Base-by-base conservation (phyloP, 2,888 invertebrate genomes). In the Chrysolina americana region DNA sequence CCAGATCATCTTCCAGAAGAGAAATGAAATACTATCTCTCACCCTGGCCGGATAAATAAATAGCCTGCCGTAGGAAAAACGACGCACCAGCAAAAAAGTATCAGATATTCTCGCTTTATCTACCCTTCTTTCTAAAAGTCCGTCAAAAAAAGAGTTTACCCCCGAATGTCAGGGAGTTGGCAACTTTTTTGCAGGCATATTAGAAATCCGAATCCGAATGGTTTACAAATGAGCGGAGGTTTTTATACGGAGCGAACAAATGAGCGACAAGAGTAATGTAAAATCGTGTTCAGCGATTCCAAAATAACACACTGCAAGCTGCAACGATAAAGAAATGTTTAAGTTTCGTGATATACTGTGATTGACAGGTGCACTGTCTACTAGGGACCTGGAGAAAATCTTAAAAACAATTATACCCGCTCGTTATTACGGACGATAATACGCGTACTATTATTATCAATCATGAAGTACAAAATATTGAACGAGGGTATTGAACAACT, bases 61-160 rank as follows among this genome's bases (percentile, higher is more conserved):
- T 47, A 65, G 36, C 59, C 48, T 36, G 13, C 53, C 53, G 41
- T 64, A 41, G 36, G 44, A 66, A 71, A 66, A 71, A 59, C 53
- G 17, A 5, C 41, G 41, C 65, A 56, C 19, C 56, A 8, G 50
- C 71, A 59, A 71, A 71, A 71, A 66, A 59, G 28, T 65, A 41
- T 56, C 47, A 11, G 56, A 71, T 65, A 70, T 65, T 65, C 59
- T 71, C 65, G 41, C 41, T 71, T 71, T 59, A 65, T 71, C 71
- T 65, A 65, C 71, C 65, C 59, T 65, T 65, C 71, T 47, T 71
- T 65, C 71, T 59, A 65, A 56, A 71, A 65, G 71, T 56, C 59
- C 48, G 47, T 59, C 17, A 56, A 65, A 70, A 36, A 50, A 65
- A 64, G 41, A 71, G 19, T 71, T 71, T 59, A 44, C 53, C 71